Evolutionary conservation across 2,888 invertebrate genomes (phyloP), one percentile per base, ranked within the genome.

Genomic region (Norana najaformis): DNA sequence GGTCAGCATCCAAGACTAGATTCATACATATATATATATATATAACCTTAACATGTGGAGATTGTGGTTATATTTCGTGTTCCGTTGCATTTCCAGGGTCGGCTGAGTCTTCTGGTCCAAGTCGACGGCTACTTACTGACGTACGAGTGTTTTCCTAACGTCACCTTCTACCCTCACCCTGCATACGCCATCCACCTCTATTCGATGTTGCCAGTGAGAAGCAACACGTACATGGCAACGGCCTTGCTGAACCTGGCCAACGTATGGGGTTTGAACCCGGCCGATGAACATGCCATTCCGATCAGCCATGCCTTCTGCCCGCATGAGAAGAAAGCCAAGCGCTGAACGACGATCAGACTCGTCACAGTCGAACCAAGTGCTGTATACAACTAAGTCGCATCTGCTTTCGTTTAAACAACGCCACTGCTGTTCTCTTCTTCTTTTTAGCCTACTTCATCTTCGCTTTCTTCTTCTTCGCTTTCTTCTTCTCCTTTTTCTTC

Each of bases 71-170:
- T 13, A 41, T 41, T 11, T 16, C 41, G 18, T 41, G 5, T 13
- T 41, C 5, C 13, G 11, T 69, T 69, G 0, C 13, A n/a, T 69
- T 69, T 30, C 11, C 36, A 85, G 85, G 85, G 85, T 35, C 85
- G 36, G 11, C 85, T 85, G 36, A 85, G 85, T 36, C 23, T 85
- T 5, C 34, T 85, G 36, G 85, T 30, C 18, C 85, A 85, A 85
- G 6, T 85, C 36, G 85, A 36, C 23, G 85, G 85, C 35, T 85
- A 23, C 35, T 20, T 85, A 18, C 37, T 85, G 85, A 36, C 85
- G 35, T 85, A 85, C 85, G 85, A 85, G 85, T 85, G 85, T 85
- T 85, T 85, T 85, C 85, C 85, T 20, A 36, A 35, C 85, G 35
- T 13, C 37, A 18, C 13, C 85, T 5, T 8, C 85, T 35, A 85